These are phyloP conservation scores for Acanthacorydalis orientalis DNA, from an alignment of 2,888 invertebrate genomes.

Conservation along the genomic window DNA sequence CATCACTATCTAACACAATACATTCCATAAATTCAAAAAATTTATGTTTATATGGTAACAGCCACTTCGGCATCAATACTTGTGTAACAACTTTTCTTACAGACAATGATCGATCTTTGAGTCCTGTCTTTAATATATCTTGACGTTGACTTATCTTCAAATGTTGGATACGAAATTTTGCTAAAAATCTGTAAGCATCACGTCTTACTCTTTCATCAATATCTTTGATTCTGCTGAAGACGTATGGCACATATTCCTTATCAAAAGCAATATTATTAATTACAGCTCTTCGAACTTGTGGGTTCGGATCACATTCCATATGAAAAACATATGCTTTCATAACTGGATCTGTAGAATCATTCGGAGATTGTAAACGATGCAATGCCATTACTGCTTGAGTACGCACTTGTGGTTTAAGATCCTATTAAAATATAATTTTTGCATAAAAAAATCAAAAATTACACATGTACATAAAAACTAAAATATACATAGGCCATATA, in stretches of 20 bases:
- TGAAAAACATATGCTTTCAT: slow-evolving; percentile 55
- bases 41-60: slow-evolving; percentile 47
- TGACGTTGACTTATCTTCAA: slow-evolving; percentile 48
- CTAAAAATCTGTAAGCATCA: slow-evolving; percentile 29
- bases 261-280: slow-evolving; percentile 59
- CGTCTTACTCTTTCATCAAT: slow-evolving; percentile 58
- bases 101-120: slow-evolving; percentile 39
- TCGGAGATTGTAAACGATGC: slow-evolving; percentile 64
- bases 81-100: slow-evolving; percentile 29
- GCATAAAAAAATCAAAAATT: no score
- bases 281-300: slow-evolving; percentile 38
- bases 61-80: slow-evolving; percentile 54
- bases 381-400: slow-evolving; percentile 65
- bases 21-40: slow-evolving; percentile 52
- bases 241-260: slow-evolving; percentile 43
- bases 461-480: no score
- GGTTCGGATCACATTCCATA: slow-evolving; percentile 54
- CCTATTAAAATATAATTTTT: slow-evolving; percentile 28
- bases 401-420: slow-evolving; percentile 57
- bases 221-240: slow-evolving; percentile 58
- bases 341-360: slow-evolving; percentile 55
- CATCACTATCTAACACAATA: slow-evolving; percentile 52
- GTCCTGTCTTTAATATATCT: slow-evolving; percentile 39
- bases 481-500: no score
- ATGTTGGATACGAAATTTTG: slow-evolving; percentile 24